phyloP scores from a whole-genome alignment of 1,140 invertebrate species.

The Luehdorfia chinensis region DNA sequence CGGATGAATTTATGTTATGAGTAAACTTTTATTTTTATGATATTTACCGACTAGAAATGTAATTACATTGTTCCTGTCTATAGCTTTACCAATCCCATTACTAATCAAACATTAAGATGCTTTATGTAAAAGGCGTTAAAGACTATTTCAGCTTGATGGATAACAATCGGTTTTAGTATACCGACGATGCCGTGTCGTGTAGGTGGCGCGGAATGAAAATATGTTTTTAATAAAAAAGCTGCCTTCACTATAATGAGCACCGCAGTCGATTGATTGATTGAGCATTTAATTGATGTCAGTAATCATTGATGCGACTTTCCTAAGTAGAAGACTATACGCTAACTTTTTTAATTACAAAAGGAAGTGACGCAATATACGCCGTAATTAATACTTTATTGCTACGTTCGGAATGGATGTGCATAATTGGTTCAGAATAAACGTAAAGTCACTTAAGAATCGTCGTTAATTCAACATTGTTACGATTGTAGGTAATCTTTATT shows the following conservation, averaged over 20 bases:
- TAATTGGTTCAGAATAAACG: not conserved
- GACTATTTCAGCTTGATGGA: conserved; percentile 17
- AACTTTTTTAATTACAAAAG: conserved; percentile 5
- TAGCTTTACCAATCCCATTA: conserved; percentile 31
- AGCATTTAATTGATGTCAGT: conserved; percentile 52
- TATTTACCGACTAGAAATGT: conserved; percentile 47
- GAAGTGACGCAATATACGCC: not conserved
- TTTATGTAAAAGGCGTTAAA: conserved; percentile 6
- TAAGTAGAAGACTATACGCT: not conserved
- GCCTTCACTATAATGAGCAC: conserved; percentile 45
- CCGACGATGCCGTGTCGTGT: conserved; percentile 33
- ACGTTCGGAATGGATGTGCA: not conserved
- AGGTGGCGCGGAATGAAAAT: conserved; percentile 44
- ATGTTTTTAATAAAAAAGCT: conserved; percentile 47
- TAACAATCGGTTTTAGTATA: conserved; percentile 14
- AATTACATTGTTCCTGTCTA: conserved; percentile 44
- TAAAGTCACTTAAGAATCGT: too few species aligned
- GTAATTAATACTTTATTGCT: conserved; percentile 7
- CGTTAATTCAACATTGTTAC: too few species aligned
- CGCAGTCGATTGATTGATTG: conserved; percentile 48
- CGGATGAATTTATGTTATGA: conserved; percentile 60
- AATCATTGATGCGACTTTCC: conserved; percentile 23
- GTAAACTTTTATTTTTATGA: conserved; percentile 49
- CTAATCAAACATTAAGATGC: conserved; percentile 14
- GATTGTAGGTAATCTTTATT: too few species aligned